A percentile compares a stretch with the other conserved stretches of the same genome.
phyloP scores from a whole-genome alignment of 2,113 vertebrate genomes.

The Grus americana region DNA sequence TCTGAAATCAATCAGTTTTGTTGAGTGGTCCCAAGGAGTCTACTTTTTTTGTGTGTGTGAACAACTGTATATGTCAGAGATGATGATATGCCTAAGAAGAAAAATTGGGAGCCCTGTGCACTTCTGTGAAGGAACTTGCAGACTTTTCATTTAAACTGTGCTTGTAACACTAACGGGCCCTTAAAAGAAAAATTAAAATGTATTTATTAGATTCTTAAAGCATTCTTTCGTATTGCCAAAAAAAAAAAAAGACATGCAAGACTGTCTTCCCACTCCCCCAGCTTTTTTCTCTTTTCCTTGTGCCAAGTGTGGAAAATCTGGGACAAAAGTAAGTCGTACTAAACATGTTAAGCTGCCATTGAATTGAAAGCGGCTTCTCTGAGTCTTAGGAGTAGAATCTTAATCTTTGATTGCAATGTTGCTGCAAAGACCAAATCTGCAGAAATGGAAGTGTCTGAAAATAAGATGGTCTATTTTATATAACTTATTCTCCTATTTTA shows the following conservation, averaged over 20 bases:
- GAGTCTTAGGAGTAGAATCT: not conserved
- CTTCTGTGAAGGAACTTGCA: not conserved
- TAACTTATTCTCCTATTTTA: conserved; percentile 57
- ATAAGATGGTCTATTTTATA: conserved; percentile 60
- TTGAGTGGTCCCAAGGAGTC: not conserved
- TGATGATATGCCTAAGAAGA: not conserved
- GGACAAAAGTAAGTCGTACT: not conserved
- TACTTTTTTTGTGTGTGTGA: not conserved
- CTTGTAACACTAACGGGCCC: not conserved
- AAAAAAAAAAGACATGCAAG: not conserved
- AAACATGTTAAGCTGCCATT: not conserved
- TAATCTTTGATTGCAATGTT: conserved; percentile 50
- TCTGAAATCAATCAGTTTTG: not conserved
- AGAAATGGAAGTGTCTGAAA: conserved; percentile 20
- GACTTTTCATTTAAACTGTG: conserved; percentile 32
- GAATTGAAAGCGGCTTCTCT: not conserved
- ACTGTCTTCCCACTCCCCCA: not conserved
- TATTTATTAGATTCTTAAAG: not conserved
- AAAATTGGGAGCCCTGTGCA: not conserved
- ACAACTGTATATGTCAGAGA: not conserved
- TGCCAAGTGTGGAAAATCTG: not conserved
- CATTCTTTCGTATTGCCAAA: not conserved
- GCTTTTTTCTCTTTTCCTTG: not conserved
- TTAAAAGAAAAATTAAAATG: not conserved
- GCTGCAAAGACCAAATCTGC: conserved; percentile 57